Base-by-base conservation (phyloP, 2,888 invertebrate genomes). In the Stenoptilia bipunctidactyla region DNA sequence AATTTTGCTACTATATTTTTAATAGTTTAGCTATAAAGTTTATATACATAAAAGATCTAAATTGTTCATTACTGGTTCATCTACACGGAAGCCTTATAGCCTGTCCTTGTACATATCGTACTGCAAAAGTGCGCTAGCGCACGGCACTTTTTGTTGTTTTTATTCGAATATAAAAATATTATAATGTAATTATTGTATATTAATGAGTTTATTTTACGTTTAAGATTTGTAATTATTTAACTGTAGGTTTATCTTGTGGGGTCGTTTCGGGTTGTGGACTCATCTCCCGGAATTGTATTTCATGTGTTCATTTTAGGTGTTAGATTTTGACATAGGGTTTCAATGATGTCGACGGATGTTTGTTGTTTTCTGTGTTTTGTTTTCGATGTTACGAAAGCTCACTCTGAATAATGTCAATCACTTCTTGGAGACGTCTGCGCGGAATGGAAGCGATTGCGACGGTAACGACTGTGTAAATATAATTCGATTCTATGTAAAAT, bases 101-200 rank as follows among this genome's bases (percentile, higher is more conserved):
- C 20, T 20, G 20, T 20, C 20, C 20, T 20, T 20, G 20, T 20
- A 20, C 20, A 20, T 20, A 20, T 20, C 8, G 20, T 20, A 30
- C 30, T 30, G 10, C 30, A 30, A 30, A 4, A 30, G 20, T 20
- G 20, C 8, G 20, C 30, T 30, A 8, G 30, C 30, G 9, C 9
- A 30, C 30, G 30, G 12, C 30, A 30, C 30, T 30, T 30, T n/a
- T 30, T 30, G 9, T 12, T 45, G 46, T 49, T 47, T 50, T 53
- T 55, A 56, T 57, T 60, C 59, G 62, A 59, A 55, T 57, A 20
- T 20, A 20, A 20, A 20, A 20, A 20, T 20, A 47, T 44, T 56
- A 74, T 77, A 69, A 75, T 83, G 80, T 82, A 82, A 80, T 80
- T 82, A 80, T 20, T 83, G 82, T 83, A 82, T 75, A 83, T 73